Evolutionary conservation across 2,113 vertebrate genomes (phyloP), one percentile per base, ranked within the genome.

Genomic region (Eublepharis macularius): DNA sequence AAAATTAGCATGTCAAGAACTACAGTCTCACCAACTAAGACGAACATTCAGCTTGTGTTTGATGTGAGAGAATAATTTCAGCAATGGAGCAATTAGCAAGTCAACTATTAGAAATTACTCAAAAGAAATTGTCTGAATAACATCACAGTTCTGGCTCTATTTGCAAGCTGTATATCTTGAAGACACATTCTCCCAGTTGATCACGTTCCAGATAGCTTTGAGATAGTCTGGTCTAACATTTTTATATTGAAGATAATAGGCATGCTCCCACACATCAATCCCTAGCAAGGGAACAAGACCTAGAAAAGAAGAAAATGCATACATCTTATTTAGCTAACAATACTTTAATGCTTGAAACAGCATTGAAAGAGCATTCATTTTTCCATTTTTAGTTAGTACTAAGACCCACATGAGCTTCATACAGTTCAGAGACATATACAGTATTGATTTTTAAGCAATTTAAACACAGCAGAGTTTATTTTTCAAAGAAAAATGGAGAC

Each of bases 191-290:
- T 99, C 97, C 99, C 98, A 99, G 96, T 97, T 99, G 94, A 99
- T 95, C 43, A 98, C 97, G 80, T 98, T 99, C 99, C 99, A 99
- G 91, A 99, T 98, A 12, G 98, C 99, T 90, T 99, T 99, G 73
- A 99, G 97, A 75, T 99, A 99, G 93, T 99, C 99, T 1, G 98
- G 98, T 34, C 98, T 96, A 85, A 99, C 98, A 24, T 99, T 99
- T 95, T 98, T 99, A 95, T 99, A 99, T 85, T 99, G 99, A 82
- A 99, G 97, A 89, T 99, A 99, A 84, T 99, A 99, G 51, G 99
- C 99, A 54, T 99, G 99, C 88, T 99, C 99, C 99, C 99, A 99
- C 21, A 99, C 99, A 0, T 99, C 98, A 2, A 99, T 99, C 77
- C 99, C 99, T 43, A 99, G 95, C n/a, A 99, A 96, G 21, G 98